Base-by-base conservation (phyloP, 1,140 invertebrate genomes). In the Brachionus plicatilis region DNA sequence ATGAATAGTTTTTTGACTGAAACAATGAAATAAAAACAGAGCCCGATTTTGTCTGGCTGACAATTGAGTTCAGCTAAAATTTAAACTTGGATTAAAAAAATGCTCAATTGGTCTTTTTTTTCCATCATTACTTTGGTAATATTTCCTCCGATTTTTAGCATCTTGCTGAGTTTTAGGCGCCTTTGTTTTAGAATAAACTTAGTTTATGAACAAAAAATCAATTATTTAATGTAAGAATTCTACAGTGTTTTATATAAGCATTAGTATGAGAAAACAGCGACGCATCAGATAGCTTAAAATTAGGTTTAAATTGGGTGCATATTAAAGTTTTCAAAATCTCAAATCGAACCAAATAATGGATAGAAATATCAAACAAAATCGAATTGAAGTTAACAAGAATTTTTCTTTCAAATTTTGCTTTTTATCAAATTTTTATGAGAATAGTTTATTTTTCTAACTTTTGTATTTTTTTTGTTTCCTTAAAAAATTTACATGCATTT, bases 111-210 rank as follows among this genome's bases (percentile, higher is more conserved):
- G 33, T 70, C 27, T n/a, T 70, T 14, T 29, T 33, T 37, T 70
- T 70, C 9, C 6, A 8, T 24, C 0, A 43, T 76, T 76, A 76
- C 72, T 76, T 76, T 76, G 9, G 27, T 9, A 50, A 76, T 76
- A 76, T 76, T 76, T 50, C 43, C 72, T 50, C 72, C 72, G 41
- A 76, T 50, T 76, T 76, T 76, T 45, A 76, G 72, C 72, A 76
- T 76, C 50, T 76, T 76, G 41, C 24, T 50, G 37, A 41, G 29
- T 43, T 72, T 43, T 72, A 41, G 37, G 29, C 43, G 37, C 41
- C 37, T 72, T 43, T 43, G 41, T 41, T 20, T 43, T 20, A 72
- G 17, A 41, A 72, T 41, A 37, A 41, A 41, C 33, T 37, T 41
- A 43, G 12, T 20, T 37, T 72, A 43, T 41, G 37, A 43, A 20